Conservation (phyloP, 2,888 invertebrate genomes). For the Hyppa rectilinea region DNA sequence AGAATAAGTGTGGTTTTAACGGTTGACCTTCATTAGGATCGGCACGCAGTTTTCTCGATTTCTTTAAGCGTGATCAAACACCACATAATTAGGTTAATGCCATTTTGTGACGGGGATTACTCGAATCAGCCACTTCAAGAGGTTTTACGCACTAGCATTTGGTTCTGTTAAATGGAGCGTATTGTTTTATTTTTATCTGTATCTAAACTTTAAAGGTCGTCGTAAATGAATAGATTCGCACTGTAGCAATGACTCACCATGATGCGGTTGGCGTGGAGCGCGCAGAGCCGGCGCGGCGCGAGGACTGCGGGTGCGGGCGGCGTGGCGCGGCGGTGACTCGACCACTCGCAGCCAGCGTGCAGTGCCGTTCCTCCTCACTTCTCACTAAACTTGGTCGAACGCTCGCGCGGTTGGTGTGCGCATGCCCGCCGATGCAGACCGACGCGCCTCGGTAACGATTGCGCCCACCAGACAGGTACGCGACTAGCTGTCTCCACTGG, state of each 20-base stretch:
- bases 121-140: constrained; percentile 34
- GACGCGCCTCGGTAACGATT: constrained; percentile 88
- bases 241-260: constrained; percentile 89
- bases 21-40: constrained; percentile 73
- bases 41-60: constrained; percentile 72
- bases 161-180: constrained; percentile 67
- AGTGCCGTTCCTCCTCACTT: constrained; percentile 84
- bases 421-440: constrained; percentile 89
- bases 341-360: constrained; percentile 80
- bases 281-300: constrained; percentile 87
- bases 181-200: constrained; percentile 73
- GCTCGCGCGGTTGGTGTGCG: constrained; percentile 79
- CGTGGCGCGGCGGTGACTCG: constrained; percentile 78
- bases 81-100: constrained; percentile 76
- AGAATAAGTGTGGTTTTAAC: constrained; percentile 52
- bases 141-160: constrained; percentile 55
- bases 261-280: constrained; percentile 88
- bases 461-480: constrained; percentile 85
- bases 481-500: constrained; percentile 87
- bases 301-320: constrained; percentile 87
- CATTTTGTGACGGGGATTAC: constrained; percentile 53
- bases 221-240: constrained; percentile 87
- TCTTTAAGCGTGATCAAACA: constrained; percentile 71
- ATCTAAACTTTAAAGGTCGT: constrained; percentile 77
- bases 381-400: constrained; percentile 79